Conservation (phyloP, 2,113 vertebrate species). For the Ramphastos sulfuratus region DNA sequence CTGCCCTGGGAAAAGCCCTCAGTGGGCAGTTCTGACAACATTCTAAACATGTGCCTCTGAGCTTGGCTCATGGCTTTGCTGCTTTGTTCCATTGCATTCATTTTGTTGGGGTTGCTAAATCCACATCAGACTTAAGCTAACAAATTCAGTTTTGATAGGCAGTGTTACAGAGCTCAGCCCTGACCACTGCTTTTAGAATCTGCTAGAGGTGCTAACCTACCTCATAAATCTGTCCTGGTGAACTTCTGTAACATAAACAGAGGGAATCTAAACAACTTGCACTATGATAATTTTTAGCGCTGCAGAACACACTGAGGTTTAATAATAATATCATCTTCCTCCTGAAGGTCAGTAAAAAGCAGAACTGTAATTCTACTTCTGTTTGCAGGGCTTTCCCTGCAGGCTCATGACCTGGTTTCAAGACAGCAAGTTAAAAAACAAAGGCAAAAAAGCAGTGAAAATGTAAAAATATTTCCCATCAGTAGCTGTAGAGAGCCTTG, state of each 20-base stretch:
- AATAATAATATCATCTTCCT: slow-evolving; percentile 17
- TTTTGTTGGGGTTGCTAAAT: not conserved
- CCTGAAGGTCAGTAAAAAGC: not conserved
- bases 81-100: not conserved
- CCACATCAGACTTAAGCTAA: not conserved
- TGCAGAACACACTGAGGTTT: slow-evolving; percentile 8
- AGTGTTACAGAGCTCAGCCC: not conserved
- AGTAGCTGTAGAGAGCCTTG: not conserved
- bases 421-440: not conserved
- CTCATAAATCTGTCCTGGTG: not conserved
- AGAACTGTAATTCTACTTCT: not conserved
- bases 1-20: not conserved
- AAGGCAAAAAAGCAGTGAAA: not conserved
- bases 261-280: slow-evolving; percentile 1
- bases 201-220: not conserved
- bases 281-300: not conserved
- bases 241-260: slow-evolving; percentile 24
- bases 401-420: not conserved
- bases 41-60: not conserved
- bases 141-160: not conserved
- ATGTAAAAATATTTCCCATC: not conserved
- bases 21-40: not conserved
- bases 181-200: slow-evolving; percentile 4
- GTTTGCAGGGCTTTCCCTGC: not conserved
- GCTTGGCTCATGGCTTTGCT: not conserved